These are phyloP conservation scores for Dufourea novaeangliae DNA, from an alignment of 1,140 invertebrate species.

Conservation along the genomic window DNA sequence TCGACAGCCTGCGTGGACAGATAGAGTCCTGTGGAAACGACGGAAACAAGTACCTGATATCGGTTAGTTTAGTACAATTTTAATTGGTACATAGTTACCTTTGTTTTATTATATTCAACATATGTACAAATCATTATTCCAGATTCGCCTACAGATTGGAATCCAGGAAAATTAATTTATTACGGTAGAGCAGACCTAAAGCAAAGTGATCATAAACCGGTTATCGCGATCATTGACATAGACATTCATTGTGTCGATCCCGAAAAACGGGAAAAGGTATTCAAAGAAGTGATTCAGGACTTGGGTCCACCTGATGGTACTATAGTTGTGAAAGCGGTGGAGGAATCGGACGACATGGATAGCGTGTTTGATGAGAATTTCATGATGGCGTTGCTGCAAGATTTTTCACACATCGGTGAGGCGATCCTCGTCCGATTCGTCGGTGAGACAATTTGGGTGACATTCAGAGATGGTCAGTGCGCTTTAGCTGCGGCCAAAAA, in stretches of 20 bases:
- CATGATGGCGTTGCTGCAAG: slow-evolving; percentile 87
- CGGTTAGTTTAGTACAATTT: slow-evolving; percentile 75
- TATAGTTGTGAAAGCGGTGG: slow-evolving; percentile 86
- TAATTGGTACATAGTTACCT: not conserved
- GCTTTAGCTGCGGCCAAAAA: slow-evolving; percentile 89
- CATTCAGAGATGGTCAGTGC: slow-evolving; percentile 92
- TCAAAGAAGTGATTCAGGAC: slow-evolving; percentile 92
- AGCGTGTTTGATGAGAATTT: slow-evolving; percentile 86
- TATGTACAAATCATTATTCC: slow-evolving; percentile 34
- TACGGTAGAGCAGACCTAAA: slow-evolving; percentile 97
- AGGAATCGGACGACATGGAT: slow-evolving; percentile 77
- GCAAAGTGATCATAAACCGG: slow-evolving; percentile 98
- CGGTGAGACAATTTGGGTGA: slow-evolving; percentile 93
- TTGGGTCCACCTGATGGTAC: slow-evolving; percentile 98
- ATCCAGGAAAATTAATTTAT: slow-evolving; percentile 90
- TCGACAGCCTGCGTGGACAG: slow-evolving; percentile 98
- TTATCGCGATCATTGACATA: slow-evolving; percentile 94
- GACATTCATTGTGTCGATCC: slow-evolving; percentile 91
- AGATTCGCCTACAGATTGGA: slow-evolving; percentile 84
- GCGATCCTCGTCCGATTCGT: slow-evolving; percentile 95
- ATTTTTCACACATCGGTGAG: slow-evolving; percentile 90
- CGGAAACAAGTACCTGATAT: slow-evolving; percentile 88
- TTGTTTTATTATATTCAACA: not conserved
- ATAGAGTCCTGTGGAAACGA: slow-evolving; percentile 95
- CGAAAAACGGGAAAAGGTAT: slow-evolving; percentile 87